These are phyloP conservation scores for Lycaon pictus DNA, from an alignment of 2,113 vertebrate genomes.

Conservation along the genomic window DNA sequence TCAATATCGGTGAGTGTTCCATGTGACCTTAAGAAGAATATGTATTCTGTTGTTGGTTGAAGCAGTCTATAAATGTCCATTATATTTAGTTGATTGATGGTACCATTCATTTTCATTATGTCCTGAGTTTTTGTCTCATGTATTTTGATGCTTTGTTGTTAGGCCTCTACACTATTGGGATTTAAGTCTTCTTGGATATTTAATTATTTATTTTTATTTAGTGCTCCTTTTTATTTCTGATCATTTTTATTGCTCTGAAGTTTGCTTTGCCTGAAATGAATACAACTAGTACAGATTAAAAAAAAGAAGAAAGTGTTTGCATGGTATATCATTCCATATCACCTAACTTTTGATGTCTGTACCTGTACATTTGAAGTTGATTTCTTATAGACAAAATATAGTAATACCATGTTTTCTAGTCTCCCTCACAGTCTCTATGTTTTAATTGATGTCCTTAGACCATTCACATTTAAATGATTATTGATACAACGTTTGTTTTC, in stretches of 20 bases:
- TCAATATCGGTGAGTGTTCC: not conserved
- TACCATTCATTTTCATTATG: too few relatives aligned
- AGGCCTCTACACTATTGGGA: not conserved
- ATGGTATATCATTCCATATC: not conserved
- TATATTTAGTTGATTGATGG: not conserved
- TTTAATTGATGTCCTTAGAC: not conserved
- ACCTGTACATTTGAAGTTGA: not conserved
- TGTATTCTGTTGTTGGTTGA: too few relatives aligned
- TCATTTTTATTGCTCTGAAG: not conserved
- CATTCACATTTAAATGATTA: not conserved
- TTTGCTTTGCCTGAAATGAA: not conserved
- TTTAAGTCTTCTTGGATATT: not conserved
- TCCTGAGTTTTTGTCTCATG: not conserved
- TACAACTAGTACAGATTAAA: too few relatives aligned
- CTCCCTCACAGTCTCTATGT: not conserved
- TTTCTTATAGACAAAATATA: not conserved
- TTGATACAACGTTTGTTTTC: not conserved
- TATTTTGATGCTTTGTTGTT: not conserved
- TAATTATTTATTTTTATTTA: not conserved
- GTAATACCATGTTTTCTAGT: not conserved
- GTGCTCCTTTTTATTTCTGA: not conserved
- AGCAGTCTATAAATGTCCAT: accelerated
- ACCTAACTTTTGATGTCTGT: not conserved
- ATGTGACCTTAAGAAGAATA: not conserved
- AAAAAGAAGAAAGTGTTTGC: not conserved